phyloP scores from a whole-genome alignment of 2,113 vertebrate species.

The Myiozetetes cayanensis region DNA sequence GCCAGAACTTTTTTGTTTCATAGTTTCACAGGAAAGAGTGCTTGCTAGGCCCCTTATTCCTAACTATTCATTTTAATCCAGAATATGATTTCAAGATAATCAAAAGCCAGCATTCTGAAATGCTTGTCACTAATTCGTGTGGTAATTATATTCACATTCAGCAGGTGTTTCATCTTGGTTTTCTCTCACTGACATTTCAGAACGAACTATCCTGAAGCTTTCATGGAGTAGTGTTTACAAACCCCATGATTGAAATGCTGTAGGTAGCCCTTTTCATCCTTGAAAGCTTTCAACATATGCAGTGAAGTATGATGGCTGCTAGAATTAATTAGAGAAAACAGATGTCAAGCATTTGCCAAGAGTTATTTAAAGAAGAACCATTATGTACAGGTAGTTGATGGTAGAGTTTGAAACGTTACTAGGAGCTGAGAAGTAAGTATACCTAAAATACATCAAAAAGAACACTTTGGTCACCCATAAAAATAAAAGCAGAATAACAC shows the following conservation, averaged over 20 bases:
- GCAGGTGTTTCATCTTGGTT: constrained; percentile 9
- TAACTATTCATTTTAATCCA: not conserved
- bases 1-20: not conserved
- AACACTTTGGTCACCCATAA: not conserved
- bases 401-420: constrained; percentile 12
- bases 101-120: not conserved
- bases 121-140: not conserved
- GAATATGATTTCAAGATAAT: not conserved
- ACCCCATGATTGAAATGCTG: constrained; percentile 54
- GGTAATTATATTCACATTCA: constrained; percentile 9
- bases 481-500: not conserved
- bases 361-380: constrained; percentile 63
- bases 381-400: constrained; percentile 16
- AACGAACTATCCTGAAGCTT: constrained; percentile 5
- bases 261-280: constrained; percentile 50
- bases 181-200: constrained; percentile 14
- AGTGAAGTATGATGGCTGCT: constrained; percentile 64
- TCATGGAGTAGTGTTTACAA: constrained; percentile 1
- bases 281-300: constrained; percentile 63
- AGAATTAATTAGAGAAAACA: constrained; percentile 69
- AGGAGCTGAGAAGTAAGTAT: not conserved
- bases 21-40: not conserved
- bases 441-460: not conserved
- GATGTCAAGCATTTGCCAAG: constrained; percentile 55
- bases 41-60: not conserved